Conservation (phyloP, 2,888 invertebrate genomes). For the Cosmorhoe ocellata region DNA sequence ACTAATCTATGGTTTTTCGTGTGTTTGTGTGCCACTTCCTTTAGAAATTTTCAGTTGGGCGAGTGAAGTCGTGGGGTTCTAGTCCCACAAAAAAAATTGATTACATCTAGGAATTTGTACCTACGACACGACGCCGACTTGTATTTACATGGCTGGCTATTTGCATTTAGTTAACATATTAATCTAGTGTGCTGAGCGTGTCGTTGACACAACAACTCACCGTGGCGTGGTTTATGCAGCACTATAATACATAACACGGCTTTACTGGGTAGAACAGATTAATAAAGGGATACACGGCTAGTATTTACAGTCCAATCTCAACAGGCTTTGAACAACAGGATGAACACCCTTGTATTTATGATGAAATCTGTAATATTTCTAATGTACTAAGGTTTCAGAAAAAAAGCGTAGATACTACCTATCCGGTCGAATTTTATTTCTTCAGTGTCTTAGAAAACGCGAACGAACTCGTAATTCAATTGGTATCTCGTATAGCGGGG, state of each 20-base stretch:
- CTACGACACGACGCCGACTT: slow-evolving; percentile 8
- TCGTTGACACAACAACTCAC: slow-evolving; percentile 56
- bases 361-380: no score
- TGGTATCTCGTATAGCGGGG: slow-evolving; percentile 52
- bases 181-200: slow-evolving; percentile 53
- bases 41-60: no score
- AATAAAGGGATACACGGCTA: not conserved
- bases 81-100: slow-evolving; percentile 2
- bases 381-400: no score
- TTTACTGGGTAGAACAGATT: slow-evolving; percentile 7
- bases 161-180: slow-evolving; percentile 75
- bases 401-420: no score
- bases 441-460: slow-evolving; percentile 29
- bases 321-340: no score
- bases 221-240: slow-evolving; percentile 25
- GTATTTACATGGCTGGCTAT: slow-evolving; percentile 41
- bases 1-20: no score
- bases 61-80: not conserved
- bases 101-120: slow-evolving; percentile 9
- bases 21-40: no score
- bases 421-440: slow-evolving; percentile 16
- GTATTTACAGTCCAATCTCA: no score
- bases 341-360: no score
- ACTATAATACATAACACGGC: slow-evolving; percentile 13
- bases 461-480: slow-evolving; percentile 59